These are phyloP conservation scores for Phocoena phocoena DNA, from an alignment of 2,113 vertebrate species.

Conservation along the genomic window DNA sequence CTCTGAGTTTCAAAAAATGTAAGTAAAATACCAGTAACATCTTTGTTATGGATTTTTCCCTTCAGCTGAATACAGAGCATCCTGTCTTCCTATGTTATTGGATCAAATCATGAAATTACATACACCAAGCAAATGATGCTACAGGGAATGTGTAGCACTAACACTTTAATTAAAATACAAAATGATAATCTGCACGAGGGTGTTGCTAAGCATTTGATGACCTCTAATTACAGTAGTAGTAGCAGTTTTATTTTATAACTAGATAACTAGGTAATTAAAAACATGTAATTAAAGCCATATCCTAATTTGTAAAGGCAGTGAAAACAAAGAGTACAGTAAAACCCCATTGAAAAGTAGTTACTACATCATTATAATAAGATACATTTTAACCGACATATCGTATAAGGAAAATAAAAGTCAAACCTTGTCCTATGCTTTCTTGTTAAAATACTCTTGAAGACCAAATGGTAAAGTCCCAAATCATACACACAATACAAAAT, in stretches of 20 bases:
- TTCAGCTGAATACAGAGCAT: neutral
- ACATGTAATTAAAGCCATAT: slow-evolving; percentile 60
- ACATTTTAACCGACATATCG: slow-evolving; percentile 12
- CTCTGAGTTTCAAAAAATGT: neutral
- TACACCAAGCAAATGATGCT: neutral
- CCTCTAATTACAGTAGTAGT: slow-evolving; percentile 47
- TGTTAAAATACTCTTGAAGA: slow-evolving; percentile 32
- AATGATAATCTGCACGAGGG: neutral
- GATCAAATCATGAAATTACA: slow-evolving; percentile 46
- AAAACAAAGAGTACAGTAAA: slow-evolving; percentile 58
- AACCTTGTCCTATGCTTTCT: neutral
- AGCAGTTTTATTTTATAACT: slow-evolving; percentile 52
- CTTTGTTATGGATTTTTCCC: slow-evolving; percentile 8
- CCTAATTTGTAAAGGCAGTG: slow-evolving; percentile 53
- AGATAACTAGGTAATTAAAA: slow-evolving; percentile 53
- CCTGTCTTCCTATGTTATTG: neutral
- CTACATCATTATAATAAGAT: neutral
- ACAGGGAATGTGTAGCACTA: neutral
- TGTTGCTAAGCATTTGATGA: slow-evolving; percentile 25
- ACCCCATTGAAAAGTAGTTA: slow-evolving; percentile 29
- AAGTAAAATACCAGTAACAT: neutral
- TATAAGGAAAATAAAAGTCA: slow-evolving; percentile 25
- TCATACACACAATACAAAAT: slow-evolving; percentile 13
- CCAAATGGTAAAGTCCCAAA: neutral
- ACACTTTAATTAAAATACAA: slow-evolving; percentile 66